These are phyloP conservation scores for Serripes groenlandicus DNA, from an alignment of 2,888 invertebrate genomes.

Conservation along the genomic window DNA sequence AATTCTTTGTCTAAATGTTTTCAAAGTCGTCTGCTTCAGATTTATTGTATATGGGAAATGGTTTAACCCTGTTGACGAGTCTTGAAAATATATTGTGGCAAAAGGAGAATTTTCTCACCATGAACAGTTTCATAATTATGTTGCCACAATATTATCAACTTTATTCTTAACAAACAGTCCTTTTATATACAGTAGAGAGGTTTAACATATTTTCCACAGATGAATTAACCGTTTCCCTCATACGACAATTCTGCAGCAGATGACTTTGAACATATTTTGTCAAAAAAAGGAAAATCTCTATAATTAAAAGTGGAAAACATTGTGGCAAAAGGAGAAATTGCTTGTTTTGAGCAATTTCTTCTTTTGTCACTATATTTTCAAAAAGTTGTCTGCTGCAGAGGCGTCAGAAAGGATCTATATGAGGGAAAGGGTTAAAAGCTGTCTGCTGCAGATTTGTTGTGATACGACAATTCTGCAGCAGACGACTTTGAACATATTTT, in stretches of 20 bases:
- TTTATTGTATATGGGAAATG: not conserved
- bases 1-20: not conserved
- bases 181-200: too few species aligned
- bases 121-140: not conserved
- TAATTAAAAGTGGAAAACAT: not conserved
- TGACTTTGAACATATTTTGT: not conserved
- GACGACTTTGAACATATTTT: too few species aligned
- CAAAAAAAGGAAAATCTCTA: not conserved
- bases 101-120: constrained; percentile 2
- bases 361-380: not conserved
- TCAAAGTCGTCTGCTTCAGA: not conserved
- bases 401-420: not conserved
- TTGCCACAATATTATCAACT: not conserved
- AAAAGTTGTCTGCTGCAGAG: not conserved
- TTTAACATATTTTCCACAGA: too few species aligned
- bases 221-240: too few species aligned
- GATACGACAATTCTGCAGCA: too few species aligned
- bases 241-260: too few species aligned
- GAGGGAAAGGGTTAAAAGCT: too few species aligned
- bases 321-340: not conserved
- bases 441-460: too few species aligned
- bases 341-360: not conserved
- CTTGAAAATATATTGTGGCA: not conserved
- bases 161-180: not conserved
- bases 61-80: not conserved